These are phyloP conservation scores for Himalopsyche phryganea DNA, from an alignment of 1,140 invertebrate species.

Conservation along the genomic window DNA sequence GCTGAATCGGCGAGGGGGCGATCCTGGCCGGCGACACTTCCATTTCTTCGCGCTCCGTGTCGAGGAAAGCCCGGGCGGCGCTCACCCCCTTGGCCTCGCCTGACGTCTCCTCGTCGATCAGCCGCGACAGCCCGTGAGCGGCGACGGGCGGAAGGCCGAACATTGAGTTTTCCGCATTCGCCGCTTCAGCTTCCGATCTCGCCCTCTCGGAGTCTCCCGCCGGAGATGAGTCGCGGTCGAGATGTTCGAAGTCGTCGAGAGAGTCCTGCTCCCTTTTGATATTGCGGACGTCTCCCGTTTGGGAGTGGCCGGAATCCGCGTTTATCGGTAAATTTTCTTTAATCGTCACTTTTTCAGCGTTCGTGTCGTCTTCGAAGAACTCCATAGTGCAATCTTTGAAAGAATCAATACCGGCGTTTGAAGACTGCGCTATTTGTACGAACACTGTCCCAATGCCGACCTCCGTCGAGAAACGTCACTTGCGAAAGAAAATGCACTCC, in stretches of 20 bases:
- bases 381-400: conserved; percentile 1
- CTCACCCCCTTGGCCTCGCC: conserved; percentile 34
- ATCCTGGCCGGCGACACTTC: conserved; percentile 40
- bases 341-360: conserved; percentile 34
- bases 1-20: conserved; percentile 38
- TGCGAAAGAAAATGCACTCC: conserved; percentile 5
- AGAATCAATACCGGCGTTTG: not conserved
- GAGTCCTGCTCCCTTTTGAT: conserved; percentile 64
- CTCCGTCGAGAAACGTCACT: conserved; percentile 12
- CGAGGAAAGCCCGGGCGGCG: conserved; percentile 32
- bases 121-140: conserved; percentile 8
- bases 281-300: conserved; percentile 22
- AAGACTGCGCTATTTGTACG: not conserved
- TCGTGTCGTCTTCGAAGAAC: conserved; percentile 19
- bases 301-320: conserved; percentile 25
- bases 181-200: not conserved
- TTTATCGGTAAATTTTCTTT: conserved; percentile 31
- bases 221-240: conserved; percentile 53
- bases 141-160: conserved; percentile 1
- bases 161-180: not conserved
- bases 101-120: conserved; percentile 8
- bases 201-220: conserved; percentile 29
- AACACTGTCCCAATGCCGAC: not conserved
- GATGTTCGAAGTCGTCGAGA: conserved; percentile 68
- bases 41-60: conserved; percentile 46